Conservation (phyloP, 2,113 vertebrate species). For the Percopsis transmontana region DNA sequence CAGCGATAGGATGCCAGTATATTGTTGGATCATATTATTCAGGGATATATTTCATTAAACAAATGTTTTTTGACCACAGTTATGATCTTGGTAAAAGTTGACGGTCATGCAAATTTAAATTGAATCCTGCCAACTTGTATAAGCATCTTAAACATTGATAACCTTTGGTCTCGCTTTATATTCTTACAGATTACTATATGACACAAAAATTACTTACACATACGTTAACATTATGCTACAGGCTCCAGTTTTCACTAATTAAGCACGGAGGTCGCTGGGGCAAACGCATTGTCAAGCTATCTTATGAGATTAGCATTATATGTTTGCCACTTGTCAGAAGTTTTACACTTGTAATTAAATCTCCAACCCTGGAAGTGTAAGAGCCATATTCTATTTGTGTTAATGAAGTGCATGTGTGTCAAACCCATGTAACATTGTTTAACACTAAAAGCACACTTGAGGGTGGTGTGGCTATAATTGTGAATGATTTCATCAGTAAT, state of each 20-base stretch:
- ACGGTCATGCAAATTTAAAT: not conserved
- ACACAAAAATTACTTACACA: not conserved
- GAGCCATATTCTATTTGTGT: constrained; percentile 2
- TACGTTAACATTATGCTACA: not conserved
- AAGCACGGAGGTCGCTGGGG: not conserved
- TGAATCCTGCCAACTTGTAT: not conserved
- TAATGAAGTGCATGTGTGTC: too few relatives aligned
- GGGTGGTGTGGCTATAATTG: too few relatives aligned
- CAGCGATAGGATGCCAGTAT: constrained; percentile 46
- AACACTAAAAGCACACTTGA: too few relatives aligned
- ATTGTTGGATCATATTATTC: constrained; percentile 50
- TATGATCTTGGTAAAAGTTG: not conserved
- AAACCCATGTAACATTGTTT: too few relatives aligned
- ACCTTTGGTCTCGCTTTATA: not conserved
- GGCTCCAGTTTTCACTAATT: not conserved
- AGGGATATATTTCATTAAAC: constrained; percentile 37
- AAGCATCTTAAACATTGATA: not conserved
- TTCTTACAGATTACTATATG: not conserved
- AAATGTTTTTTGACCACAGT: not conserved
- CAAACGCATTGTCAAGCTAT: not conserved
- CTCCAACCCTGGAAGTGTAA: constrained; percentile 27
- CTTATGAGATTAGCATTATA: not conserved
- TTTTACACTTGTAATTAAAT: constrained; percentile 13
- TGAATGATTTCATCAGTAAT: too few relatives aligned
- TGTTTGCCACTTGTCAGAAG: not conserved